Base-by-base conservation (phyloP, 2,113 vertebrate species). In the Marmota monax region DNA sequence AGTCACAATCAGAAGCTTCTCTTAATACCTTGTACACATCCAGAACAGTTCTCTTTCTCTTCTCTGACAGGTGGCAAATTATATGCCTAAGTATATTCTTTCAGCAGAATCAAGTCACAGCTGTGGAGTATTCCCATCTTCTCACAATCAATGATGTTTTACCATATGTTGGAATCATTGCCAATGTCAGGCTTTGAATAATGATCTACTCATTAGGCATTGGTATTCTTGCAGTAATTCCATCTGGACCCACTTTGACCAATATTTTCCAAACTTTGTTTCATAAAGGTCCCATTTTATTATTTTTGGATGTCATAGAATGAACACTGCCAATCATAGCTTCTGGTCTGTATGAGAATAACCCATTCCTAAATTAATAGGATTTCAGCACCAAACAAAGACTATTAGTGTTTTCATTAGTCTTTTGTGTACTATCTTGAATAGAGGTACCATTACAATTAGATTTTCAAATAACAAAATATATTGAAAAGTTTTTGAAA, bases 21-120 rank as follows among this genome's bases (percentile, higher is more conserved):
- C n/a, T 92, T 90, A 94, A 92, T 69, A 90, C 9, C 42, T 82
- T 86, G 11, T 51, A 22, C 69, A 85, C 37, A 84, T 42, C 2
- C 17, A 67, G 29, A 25, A 83, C 51, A 82, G 70, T 91, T 91
- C 16, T 22, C 34, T 61, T 13, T 77, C 42, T 88, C 5, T 92
- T 91, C 34, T 93, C 78, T 89, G 86, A 82, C 77, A 82, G 61
- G 63, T 89, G 90, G 48, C 45, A 86, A 97, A 96, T 77, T 73
- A 58, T 67, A 70, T 73, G 45, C 58, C 7, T 51, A 70, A 87
- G 42, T 67, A 42, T 91, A n/a, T 32, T 73, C 51, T 61, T 90
- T 95, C 22, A 58, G 14, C 58, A 94, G 77, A 96, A 96, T 61
- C 29, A 93, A 94, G 84, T 25, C 86, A 91, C 69, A 88, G 42